These are phyloP conservation scores for Lithophane semibrunnea DNA, from an alignment of 2,888 invertebrate genomes.

Conservation along the genomic window DNA sequence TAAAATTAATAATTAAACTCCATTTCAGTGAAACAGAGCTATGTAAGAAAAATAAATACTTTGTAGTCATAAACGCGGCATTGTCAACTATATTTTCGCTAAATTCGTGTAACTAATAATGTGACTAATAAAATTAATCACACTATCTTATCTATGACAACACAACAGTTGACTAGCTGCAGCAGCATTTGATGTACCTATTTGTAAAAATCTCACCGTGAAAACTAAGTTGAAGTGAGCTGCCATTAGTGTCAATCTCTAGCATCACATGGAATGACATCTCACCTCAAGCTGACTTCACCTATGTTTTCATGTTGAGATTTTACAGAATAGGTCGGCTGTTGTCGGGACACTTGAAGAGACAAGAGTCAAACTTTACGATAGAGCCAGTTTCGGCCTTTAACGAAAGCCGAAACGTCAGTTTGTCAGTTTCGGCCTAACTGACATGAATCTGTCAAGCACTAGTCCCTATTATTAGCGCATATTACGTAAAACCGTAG, in stretches of 20 bases:
- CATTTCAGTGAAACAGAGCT: too few relatives aligned
- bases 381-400: conserved; percentile 19
- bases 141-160: not conserved
- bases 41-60: too few relatives aligned
- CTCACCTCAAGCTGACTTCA: too few relatives aligned
- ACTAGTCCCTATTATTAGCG: conserved; percentile 16
- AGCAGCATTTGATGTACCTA: too few relatives aligned
- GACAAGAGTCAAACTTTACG: not conserved
- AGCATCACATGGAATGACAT: too few relatives aligned
- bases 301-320: too few relatives aligned
- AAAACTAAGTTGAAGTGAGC: too few relatives aligned
- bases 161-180: not conserved
- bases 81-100: not conserved
- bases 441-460: not conserved
- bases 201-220: too few relatives aligned
- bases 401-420: not conserved
- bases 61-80: too few relatives aligned
- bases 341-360: not conserved
- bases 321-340: not conserved
- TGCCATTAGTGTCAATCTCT: too few relatives aligned
- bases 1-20: too few relatives aligned
- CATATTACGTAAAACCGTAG: conserved; percentile 26
- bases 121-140: not conserved
- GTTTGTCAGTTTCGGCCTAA: conserved; percentile 36
- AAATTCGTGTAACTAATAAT: conserved; percentile 2